These are phyloP conservation scores for Lucilia sericata DNA, from an alignment of 1,140 invertebrate species.

Conservation along the genomic window DNA sequence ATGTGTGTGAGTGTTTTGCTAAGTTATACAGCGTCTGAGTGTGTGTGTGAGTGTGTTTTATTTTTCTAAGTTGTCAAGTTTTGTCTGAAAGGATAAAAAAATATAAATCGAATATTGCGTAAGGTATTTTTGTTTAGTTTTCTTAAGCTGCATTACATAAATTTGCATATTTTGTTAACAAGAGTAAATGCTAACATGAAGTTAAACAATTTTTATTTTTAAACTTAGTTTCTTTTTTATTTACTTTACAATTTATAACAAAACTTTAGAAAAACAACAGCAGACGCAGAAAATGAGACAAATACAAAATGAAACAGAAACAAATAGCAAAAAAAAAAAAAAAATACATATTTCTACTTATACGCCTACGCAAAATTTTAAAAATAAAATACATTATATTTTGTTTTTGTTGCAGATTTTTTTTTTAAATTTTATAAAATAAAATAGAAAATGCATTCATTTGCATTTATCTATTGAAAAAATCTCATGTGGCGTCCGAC, in stretches of 20 bases:
- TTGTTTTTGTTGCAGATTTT: background rate
- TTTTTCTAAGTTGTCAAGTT: constrained; percentile 9
- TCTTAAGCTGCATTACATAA: constrained; percentile 32
- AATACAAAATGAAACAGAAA: background rate
- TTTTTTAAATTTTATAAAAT: constrained; percentile 26
- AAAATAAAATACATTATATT: constrained; percentile 8
- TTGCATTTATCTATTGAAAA: constrained; percentile 23
- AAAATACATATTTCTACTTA: constrained; percentile 12
- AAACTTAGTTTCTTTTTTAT: constrained; percentile 24
- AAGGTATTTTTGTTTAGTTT: background rate
- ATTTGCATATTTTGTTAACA: constrained; percentile 44
- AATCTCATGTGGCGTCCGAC: constrained; percentile 41
- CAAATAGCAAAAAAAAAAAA: background rate
- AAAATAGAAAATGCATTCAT: constrained; percentile 25
- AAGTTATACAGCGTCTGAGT: background rate
- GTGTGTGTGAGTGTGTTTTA: background rate
- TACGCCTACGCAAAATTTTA: constrained; percentile 41
- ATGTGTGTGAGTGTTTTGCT: constrained; percentile 18
- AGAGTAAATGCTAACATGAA: background rate
- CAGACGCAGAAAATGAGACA: constrained; percentile 16
- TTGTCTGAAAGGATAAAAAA: constrained; percentile 25
- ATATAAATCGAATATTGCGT: constrained; percentile 28
- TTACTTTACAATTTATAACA: background rate
- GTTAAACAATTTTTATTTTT: constrained; percentile 17
- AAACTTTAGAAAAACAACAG: background rate